A percentile compares a stretch with the other conserved stretches of the same genome.
Evolutionary conservation across 1,140 invertebrate genomes (phyloP).

Genomic region (Zaprionus nigranus): DNA sequence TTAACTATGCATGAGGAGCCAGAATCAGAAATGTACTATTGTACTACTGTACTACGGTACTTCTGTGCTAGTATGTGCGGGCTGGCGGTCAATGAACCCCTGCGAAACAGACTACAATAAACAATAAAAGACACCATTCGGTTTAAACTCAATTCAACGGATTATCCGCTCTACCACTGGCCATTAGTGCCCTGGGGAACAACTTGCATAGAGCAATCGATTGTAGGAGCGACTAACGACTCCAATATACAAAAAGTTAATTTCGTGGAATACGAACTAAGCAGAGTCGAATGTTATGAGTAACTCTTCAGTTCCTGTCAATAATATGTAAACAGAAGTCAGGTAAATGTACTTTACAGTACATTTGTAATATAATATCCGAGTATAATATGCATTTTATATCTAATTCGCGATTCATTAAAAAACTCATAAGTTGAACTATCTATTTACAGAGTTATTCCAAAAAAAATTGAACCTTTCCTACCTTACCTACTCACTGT

Average conservation of each 20-base stretch:
- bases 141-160: background rate
- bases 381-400: no score
- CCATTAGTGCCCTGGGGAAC: background rate
- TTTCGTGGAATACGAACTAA: background rate
- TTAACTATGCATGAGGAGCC: background rate
- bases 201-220: background rate
- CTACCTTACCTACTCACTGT: no score
- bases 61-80: no score
- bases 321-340: no score
- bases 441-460: background rate
- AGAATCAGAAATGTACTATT: background rate
- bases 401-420: no score
- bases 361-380: no score
- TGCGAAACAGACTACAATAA: background rate
- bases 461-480: background rate
- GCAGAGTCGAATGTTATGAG: no score
- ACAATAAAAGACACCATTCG: background rate
- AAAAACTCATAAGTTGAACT: background rate
- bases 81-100: background rate
- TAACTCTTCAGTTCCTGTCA: no score
- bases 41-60: no score
- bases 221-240: background rate
- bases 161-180: background rate
- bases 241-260: background rate
- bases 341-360: no score